Conservation (phyloP, 2,797 vertebrate genomes). For the Presbytis comata region DNA sequence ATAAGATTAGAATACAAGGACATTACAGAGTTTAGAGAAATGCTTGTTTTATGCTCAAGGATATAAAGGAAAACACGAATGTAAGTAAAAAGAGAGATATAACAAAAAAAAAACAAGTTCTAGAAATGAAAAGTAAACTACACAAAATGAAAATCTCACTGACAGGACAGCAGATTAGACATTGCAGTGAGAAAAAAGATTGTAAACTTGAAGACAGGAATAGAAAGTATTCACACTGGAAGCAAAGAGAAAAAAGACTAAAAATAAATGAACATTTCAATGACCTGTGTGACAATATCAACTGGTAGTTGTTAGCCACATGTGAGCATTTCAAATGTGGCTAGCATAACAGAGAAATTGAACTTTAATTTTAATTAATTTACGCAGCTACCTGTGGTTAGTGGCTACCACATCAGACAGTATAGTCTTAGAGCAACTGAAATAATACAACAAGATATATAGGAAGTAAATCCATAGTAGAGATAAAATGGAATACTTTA, state of each 20-base stretch:
- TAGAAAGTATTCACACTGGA: background rate
- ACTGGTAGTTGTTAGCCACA: background rate
- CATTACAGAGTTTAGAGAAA: background rate
- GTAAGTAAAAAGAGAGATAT: background rate
- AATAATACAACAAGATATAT: background rate
- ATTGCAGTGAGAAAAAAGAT: background rate
- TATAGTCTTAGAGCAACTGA: background rate
- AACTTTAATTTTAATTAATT: background rate
- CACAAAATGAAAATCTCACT: background rate
- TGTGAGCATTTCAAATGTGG: background rate
- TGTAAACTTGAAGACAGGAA: background rate
- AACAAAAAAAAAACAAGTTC: background rate
- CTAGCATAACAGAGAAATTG: background rate
- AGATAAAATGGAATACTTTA: background rate
- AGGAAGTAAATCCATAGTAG: background rate
- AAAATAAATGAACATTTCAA: accelerated
- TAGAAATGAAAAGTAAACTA: background rate
- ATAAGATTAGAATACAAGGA: background rate
- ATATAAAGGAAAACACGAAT: background rate
- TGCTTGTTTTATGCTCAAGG: background rate
- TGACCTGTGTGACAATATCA: too few species aligned
- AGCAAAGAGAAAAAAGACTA: background rate
- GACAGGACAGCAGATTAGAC: background rate
- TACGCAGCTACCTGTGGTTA: background rate
- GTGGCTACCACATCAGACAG: background rate